Evolutionary conservation across 2,888 invertebrate species (phyloP), one percentile per base, ranked within the genome.

Genomic region (Alentia gelatinosa): DNA sequence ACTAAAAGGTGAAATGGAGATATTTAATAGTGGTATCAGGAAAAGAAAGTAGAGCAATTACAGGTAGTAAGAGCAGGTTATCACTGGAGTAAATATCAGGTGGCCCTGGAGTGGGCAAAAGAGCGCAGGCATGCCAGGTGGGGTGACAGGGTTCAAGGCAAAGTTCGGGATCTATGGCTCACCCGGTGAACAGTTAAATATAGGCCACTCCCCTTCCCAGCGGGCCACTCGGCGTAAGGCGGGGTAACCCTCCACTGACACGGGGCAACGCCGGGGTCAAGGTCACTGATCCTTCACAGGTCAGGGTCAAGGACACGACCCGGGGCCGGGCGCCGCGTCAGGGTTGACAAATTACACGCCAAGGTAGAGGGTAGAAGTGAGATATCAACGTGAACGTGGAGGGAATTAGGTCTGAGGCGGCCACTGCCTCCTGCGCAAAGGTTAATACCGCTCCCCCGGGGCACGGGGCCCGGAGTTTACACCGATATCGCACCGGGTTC

Each of bases 231-330:
- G 79, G 37, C 19, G 79, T 79, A 79, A 79, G 79, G 39, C 39
- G 9, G 37, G 79, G 79, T 79, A 79, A 79, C 79, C 79, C 79
- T 19, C 37, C 39, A 37, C 79, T 79, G 79, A 79, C 79, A 79
- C n/a, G 79, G 79, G 79, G 79, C 79, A 35, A 37, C 37, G 79
- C 37, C 79, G n/a, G n/a, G 86, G 50, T 86, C 86, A 86, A 86
- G 86, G 86, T 86, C 86, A 86, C 86, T 86, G 86, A 86, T 86
- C 86, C 86, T 86, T 86, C 86, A 86, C 86, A 30, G 50, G 86
- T 47, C 86, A 42, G 35, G 86, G 86, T 86, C 86, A 86, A 86
- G 86, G 86, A 86, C 86, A 19, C 86, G 47, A 86, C 86, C 86
- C 47, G 26, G 86, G 33, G 42, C 47, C n/a, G 1, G 83, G 40